A percentile compares a stretch with the other conserved stretches of the same genome.
These are phyloP conservation scores for Apodemia zela DNA, from an alignment of 2,888 invertebrate genomes.

Conservation along the genomic window DNA sequence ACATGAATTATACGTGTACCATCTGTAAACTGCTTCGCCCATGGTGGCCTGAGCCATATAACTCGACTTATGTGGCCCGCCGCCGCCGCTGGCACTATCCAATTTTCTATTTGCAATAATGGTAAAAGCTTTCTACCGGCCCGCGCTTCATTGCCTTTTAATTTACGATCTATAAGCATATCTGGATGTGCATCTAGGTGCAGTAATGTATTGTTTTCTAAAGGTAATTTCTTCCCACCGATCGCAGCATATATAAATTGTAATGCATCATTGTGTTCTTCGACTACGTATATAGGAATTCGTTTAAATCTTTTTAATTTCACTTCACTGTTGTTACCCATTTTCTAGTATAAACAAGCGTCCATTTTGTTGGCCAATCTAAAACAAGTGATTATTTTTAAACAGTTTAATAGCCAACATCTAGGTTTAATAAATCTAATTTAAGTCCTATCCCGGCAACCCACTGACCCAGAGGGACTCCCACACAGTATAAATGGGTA, in stretches of 20 bases:
- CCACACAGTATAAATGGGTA: too few species aligned
- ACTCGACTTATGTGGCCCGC: conserved; percentile 90
- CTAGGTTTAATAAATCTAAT: background rate
- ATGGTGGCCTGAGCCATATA: conserved; percentile 94
- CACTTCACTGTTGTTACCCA: conserved; percentile 19
- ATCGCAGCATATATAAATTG: conserved; percentile 89
- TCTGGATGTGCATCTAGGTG: conserved; percentile 97
- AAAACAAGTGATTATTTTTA: background rate
- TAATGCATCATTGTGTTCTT: conserved; percentile 89
- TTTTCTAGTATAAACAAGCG: background rate
- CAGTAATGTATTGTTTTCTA: conserved; percentile 86
- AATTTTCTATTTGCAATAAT: conserved; percentile 93
- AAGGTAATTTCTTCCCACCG: conserved; percentile 89
- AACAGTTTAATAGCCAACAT: background rate
- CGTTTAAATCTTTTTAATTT: conserved; percentile 77
- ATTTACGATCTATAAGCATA: conserved; percentile 89
- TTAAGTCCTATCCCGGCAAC: background rate
- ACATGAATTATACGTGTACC: conserved; percentile 85
- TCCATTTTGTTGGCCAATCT: background rate
- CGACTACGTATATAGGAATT: conserved; percentile 88
- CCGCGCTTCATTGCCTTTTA: conserved; percentile 87
- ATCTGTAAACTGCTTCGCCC: conserved; percentile 91
- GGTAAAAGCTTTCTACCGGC: conserved; percentile 86
- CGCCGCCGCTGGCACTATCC: conserved; percentile 93
- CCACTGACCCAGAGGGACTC: too few species aligned